Base-by-base conservation (phyloP, 2,888 invertebrate species). In the Antheraea assamensis region DNA sequence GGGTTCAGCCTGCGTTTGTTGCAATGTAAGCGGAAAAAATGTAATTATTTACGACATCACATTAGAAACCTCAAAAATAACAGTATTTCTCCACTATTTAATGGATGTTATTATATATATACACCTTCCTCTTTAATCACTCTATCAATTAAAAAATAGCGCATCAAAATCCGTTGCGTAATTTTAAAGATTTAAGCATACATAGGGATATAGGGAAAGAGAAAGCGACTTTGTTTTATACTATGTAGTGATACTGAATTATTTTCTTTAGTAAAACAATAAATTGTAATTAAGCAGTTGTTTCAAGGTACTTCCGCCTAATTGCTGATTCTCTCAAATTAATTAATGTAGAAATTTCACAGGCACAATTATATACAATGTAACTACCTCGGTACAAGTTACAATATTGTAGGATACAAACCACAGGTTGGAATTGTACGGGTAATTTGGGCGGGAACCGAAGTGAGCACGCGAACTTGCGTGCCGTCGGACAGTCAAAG, bases 401-500 rank as follows among this genome's bases (percentile, higher is more conserved):
- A 81, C 76, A 82, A 68, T 35, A n/a, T 68, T 81, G 77, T 81
- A 80, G 74, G 78, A 83, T 76, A 78, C 80, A 79, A 82, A 82
- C 81, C 81, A 80, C 84, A 84, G 85, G 85, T 85, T 84, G 78
- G 77, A 80, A 85, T 75, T 77, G 75, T 81, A 75, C 76, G 75
- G 79, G 80, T 82, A 80, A 83, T 82, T 82, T 81, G 81, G 81
- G 84, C 85, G 88, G 88, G 89, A 83, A 83, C 77, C 73, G 74
- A 76, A 78, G 76, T 66, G 77, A 75, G 75, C 92, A 94, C 93
- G 94, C 93, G 75, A 93, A 5, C 73, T 94, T 71, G 92, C 94
- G 92, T 94, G 94, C 90, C 90, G 90, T 71, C 89, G 90, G 90
- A 78, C 82, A 87, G 79, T 92, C 83, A 83, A 82, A 74, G 72